Evolutionary conservation across 2,797 vertebrate genomes (phyloP).

Genomic region (Ptychobarbus kaznakovi): DNA sequence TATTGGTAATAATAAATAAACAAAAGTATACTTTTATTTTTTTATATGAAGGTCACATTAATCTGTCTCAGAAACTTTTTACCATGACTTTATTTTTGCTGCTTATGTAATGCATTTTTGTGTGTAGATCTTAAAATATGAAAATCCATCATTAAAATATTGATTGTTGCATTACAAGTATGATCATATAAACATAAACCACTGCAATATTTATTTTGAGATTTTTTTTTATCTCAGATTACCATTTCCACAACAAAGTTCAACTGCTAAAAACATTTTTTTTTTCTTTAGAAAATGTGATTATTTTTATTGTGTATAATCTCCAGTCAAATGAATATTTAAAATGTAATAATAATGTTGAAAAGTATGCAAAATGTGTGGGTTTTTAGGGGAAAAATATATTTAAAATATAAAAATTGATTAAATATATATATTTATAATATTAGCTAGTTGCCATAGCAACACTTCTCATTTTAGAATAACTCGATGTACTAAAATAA

Average conservation of each 20-base stretch:
- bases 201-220: not conserved
- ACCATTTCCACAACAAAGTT: not conserved
- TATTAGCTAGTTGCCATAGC: too few relatives aligned
- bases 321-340: not conserved
- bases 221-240: not conserved
- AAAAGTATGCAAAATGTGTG: not conserved
- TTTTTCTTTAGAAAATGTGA: not conserved
- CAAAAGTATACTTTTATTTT: not conserved
- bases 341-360: not conserved
- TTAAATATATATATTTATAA: too few relatives aligned
- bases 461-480: too few relatives aligned
- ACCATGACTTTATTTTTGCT: not conserved
- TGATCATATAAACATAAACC: not conserved
- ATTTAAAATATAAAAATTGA: not conserved
- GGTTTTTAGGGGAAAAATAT: not conserved
- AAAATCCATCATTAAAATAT: not conserved
- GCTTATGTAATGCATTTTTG: not conserved
- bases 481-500: too few relatives aligned
- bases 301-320: not conserved
- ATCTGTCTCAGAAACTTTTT: not conserved
- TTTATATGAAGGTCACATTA: not conserved
- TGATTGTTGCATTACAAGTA: not conserved
- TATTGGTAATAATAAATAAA: not conserved
- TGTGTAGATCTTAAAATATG: not conserved
- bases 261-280: not conserved